phyloP scores from a whole-genome alignment of 2,113 vertebrate species.

The human region DNA sequence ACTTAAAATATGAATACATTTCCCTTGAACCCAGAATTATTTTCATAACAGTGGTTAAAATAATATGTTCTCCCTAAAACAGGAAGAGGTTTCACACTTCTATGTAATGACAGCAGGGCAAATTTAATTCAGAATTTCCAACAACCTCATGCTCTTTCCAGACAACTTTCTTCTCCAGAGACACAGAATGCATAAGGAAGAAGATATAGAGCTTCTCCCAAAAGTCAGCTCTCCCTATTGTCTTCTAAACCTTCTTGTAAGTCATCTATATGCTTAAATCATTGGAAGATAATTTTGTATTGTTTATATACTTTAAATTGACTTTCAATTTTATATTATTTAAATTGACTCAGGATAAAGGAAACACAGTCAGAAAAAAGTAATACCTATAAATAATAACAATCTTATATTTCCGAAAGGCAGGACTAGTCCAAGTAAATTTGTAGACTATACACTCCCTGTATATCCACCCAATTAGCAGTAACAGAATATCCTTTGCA shows the following conservation, averaged over 20 bases:
- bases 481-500: not conserved
- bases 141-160: not conserved
- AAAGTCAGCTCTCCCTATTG: not conserved
- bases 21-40: not conserved
- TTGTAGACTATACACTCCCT: not conserved
- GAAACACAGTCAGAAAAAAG: not conserved
- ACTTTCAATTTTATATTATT: not conserved
- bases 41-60: not conserved
- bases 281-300: not conserved
- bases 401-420: not conserved
- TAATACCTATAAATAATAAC: not conserved
- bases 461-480: not conserved
- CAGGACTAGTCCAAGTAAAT: not conserved
- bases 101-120: not conserved
- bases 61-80: not conserved
- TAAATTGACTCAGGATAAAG: conserved; percentile 3
- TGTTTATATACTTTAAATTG: not conserved
- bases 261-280: not conserved
- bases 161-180: not conserved
- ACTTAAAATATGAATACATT: not conserved
- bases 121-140: not conserved
- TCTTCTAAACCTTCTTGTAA: not conserved
- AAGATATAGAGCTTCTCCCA: not conserved
- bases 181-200: not conserved
- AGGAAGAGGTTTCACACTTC: not conserved